Base-by-base conservation (phyloP, 2,113 vertebrate species). In the Rhinoderma darwinii region DNA sequence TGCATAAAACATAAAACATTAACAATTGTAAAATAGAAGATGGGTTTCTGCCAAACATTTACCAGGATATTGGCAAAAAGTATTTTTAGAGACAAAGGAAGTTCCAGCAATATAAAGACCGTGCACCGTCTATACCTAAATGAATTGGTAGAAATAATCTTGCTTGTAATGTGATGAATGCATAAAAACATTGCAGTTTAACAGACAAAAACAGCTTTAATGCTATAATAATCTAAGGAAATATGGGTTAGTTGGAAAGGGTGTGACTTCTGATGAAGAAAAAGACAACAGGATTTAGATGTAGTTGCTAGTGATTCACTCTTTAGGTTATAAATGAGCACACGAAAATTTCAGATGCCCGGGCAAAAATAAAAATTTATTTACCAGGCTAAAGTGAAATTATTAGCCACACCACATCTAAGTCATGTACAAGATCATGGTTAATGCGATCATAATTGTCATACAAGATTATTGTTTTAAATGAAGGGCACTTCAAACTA, bases 1-100 rank as follows among this genome's bases (percentile, higher is more conserved):
- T 37, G 41, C 44, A 72, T 50, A 86, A 87, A 89, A 51, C 44
- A 72, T 50, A 86, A 87, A 89, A 51, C 32, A 56, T 39, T 80
- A 61, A 61, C 78, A 54, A 32, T 35, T 41, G 32, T 37, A 79
- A 35, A 51, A 51, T 9, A 56, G 20, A 56, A 56, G 10, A 79
- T 79, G 4, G 20, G 50, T 39, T 30, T 78, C 75, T 20, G 27
- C 30, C 76, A 79, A 79, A 56, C 76, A 79, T 79, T 56, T 56
- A 79, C 50, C 22, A 43, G 41, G 22, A 44, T 27, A 35, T 75
- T 47, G 11, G 0, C 12, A 1, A 75, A 75, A 27, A 27, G 41
- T 8, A 11, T 27, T 7, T 75, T 75, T 47, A 27, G 39, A 27
- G 10, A 75, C 12, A 27, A 47, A 20, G 5, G 30, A 72, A 22